phyloP scores from a whole-genome alignment of 1,140 invertebrate species.

The Heliconius melpomene region DNA sequence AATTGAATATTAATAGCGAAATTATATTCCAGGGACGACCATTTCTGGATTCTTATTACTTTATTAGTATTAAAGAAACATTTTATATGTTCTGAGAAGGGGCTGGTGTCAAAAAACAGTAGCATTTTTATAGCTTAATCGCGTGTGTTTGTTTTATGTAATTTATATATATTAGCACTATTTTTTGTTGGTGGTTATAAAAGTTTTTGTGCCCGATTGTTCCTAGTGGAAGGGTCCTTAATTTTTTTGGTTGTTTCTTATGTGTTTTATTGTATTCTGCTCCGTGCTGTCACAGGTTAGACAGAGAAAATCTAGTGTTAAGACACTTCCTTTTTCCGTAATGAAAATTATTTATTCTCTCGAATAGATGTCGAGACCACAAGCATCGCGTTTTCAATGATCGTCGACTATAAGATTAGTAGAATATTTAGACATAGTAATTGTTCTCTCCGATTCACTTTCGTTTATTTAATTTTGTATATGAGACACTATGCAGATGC shows the following conservation, averaged over 20 bases:
- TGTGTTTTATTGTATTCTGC: background rate
- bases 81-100: slow-evolving; percentile 71
- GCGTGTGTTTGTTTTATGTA: slow-evolving; percentile 64
- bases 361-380: no score
- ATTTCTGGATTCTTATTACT: slow-evolving; percentile 72
- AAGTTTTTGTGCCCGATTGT: slow-evolving; percentile 33
- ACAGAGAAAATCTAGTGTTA: no score
- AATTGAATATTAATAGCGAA: slow-evolving; percentile 81
- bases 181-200: slow-evolving; percentile 48
- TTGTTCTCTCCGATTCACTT: no score
- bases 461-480: no score
- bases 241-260: background rate
- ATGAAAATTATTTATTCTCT: no score
- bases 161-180: slow-evolving; percentile 58
- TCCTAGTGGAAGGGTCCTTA: background rate
- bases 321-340: no score
- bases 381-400: no score
- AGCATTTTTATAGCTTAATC: slow-evolving; percentile 78
- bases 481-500: no score
- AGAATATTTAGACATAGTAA: no score
- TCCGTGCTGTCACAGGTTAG: no score
- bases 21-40: slow-evolving; percentile 64
- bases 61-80: slow-evolving; percentile 77
- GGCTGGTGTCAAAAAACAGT: slow-evolving; percentile 76
- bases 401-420: no score